Conservation (phyloP, 2,888 invertebrate species). For the Megastigmus dorsalis region DNA sequence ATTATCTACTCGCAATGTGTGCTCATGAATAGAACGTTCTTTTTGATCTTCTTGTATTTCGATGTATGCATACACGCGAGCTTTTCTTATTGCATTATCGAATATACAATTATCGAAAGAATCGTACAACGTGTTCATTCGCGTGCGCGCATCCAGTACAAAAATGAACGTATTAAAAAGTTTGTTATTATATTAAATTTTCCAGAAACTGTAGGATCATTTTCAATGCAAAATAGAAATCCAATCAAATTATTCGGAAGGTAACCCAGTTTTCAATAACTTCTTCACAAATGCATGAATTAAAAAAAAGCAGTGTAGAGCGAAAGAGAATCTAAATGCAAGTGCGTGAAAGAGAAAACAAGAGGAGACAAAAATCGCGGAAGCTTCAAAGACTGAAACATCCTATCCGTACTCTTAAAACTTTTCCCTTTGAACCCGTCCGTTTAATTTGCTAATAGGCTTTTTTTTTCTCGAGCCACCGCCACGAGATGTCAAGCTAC, state of each 20-base stretch:
- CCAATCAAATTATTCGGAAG: background rate
- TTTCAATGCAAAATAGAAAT: no score
- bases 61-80: no score
- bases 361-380: background rate
- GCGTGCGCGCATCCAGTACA: no score
- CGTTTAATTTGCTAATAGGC: slow-evolving; percentile 56
- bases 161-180: no score
- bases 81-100: no score
- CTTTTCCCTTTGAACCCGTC: slow-evolving; percentile 45
- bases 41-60: no score
- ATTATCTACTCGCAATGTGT: no score
- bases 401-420: slow-evolving; percentile 16
- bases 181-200: no score
- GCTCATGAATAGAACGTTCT: no score
- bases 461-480: slow-evolving; percentile 25
- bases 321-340: background rate
- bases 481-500: background rate
- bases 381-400: slow-evolving; percentile 4
- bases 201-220: no score
- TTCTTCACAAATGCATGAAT: slow-evolving; percentile 7
- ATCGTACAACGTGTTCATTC: no score
- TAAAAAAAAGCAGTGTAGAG: background rate
- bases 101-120: no score
- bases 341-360: background rate
- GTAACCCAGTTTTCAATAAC: slow-evolving; percentile 2